phyloP scores from a whole-genome alignment of 2,113 vertebrate genomes.

The Baryphthengus martii region DNA sequence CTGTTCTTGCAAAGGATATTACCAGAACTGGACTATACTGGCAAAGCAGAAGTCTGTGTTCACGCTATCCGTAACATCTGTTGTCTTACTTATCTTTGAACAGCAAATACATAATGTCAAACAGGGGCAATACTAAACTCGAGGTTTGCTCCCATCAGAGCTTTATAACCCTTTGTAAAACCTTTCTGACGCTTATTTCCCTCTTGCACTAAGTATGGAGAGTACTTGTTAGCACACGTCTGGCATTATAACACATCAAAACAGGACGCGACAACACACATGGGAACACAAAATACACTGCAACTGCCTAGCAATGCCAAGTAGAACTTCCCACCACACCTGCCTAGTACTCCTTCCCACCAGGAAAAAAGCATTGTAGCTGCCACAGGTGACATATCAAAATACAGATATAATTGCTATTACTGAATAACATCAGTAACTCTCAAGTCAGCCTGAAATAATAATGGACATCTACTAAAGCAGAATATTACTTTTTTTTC shows the following conservation, averaged over 20 bases:
- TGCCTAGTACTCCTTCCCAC: too few species aligned
- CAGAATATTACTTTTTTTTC: background rate
- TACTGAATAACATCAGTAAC: background rate
- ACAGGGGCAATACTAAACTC: background rate
- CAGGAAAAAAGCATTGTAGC: background rate
- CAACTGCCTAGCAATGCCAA: background rate
- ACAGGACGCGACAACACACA: background rate
- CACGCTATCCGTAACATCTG: background rate
- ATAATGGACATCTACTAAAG: background rate
- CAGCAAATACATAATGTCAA: background rate
- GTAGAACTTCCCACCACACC: background rate
- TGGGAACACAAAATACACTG: background rate
- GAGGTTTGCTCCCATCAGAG: background rate
- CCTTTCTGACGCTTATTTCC: background rate
- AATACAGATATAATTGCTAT: background rate
- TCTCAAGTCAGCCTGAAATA: background rate
- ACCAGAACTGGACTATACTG: background rate
- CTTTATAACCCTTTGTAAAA: background rate
- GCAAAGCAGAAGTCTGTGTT: background rate
- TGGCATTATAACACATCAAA: background rate
- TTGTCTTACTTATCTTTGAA: background rate
- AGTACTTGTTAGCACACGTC: accelerated
- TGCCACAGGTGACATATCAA: background rate
- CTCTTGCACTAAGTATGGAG: background rate
- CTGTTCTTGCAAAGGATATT: background rate